Conservation (phyloP, 1,140 invertebrate genomes). For the Drosophila chauvacae region DNA sequence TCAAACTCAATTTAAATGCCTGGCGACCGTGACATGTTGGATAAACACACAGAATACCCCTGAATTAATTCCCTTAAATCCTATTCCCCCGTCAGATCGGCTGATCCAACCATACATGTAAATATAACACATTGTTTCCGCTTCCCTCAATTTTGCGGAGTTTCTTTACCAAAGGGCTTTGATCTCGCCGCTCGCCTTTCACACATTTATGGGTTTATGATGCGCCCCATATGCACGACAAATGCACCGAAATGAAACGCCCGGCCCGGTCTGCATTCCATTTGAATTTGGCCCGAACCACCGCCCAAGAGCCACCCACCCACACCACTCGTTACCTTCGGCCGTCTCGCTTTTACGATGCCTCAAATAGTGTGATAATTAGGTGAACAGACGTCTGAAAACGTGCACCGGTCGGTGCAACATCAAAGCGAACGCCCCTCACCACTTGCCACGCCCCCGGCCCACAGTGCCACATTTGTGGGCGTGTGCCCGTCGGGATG, state of each 20-base stretch:
- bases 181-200: conserved; percentile 66
- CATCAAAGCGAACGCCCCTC: conserved; percentile 49
- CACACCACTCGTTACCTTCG: conserved; percentile 22
- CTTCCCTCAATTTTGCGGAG: conserved; percentile 13
- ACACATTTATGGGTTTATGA: conserved; percentile 76
- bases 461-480: conserved; percentile 9
- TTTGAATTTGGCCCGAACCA: conserved; percentile 27
- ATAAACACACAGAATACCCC: not conserved
- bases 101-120: conserved; percentile 7
- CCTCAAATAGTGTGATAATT: conserved; percentile 76
- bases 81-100: no score
- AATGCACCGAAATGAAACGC: conserved; percentile 45
- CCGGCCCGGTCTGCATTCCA: conserved; percentile 27
- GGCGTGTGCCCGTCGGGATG: conserved; percentile 22
- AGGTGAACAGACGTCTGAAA: conserved; percentile 67
- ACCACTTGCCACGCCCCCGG: not conserved
- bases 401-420: conserved; percentile 50
- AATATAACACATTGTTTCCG: conserved; percentile 22
- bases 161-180: conserved; percentile 35
- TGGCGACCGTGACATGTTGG: not conserved
- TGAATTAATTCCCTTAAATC: not conserved
- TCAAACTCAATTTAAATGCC: not conserved
- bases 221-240: conserved; percentile 61
- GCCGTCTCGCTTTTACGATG: conserved; percentile 55
- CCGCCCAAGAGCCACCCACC: conserved; percentile 4